Conservation (phyloP, 2,113 vertebrate species). For the Neomonachus schauinslandi region DNA sequence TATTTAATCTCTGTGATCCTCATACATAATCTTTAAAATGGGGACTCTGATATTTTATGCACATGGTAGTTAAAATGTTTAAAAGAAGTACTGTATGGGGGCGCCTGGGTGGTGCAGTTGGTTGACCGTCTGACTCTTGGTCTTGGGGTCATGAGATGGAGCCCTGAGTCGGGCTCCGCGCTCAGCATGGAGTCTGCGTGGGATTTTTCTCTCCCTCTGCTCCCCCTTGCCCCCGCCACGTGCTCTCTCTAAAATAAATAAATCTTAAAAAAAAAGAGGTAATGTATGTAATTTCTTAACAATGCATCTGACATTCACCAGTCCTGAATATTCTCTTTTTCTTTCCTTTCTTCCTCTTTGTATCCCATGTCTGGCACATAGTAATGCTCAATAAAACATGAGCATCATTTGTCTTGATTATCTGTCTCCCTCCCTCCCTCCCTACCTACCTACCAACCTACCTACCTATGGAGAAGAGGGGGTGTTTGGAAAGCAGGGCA, state of each 20-base stretch:
- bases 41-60: neutral
- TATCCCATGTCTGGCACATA: neutral
- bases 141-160: neutral
- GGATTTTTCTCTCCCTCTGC: neutral
- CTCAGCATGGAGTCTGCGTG: neutral
- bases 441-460: neutral
- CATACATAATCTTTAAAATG: neutral
- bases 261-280: neutral
- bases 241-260: neutral
- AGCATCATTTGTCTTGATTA: neutral
- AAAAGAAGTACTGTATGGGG: neutral
- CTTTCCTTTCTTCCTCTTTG: neutral
- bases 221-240: neutral
- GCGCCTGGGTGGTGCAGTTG: neutral
- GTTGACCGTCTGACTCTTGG: neutral
- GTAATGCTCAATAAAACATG: neutral
- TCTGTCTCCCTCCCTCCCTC: neutral
- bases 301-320: neutral
- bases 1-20: neutral
- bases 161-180: neutral
- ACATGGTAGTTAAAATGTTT: neutral
- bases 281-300: neutral
- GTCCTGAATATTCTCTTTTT: neutral
- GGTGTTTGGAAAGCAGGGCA: neutral
- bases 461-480: neutral